These are phyloP conservation scores for Leptinotarsa tumamoca DNA, from an alignment of 2,888 invertebrate genomes.

Conservation along the genomic window DNA sequence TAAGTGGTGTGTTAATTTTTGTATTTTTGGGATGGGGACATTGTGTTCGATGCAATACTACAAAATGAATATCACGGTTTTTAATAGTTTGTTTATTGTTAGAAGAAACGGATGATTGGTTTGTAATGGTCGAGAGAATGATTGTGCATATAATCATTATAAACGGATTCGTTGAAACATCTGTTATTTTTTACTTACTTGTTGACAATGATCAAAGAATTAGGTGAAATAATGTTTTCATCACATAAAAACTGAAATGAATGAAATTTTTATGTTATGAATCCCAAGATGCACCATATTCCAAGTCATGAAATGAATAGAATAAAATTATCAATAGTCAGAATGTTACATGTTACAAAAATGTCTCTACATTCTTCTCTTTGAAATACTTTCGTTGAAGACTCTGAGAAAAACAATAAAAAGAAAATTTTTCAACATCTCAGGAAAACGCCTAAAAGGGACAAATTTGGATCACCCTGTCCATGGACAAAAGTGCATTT, in stretches of 20 bases:
- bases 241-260: not conserved
- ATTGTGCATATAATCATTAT: slow-evolving; percentile 17
- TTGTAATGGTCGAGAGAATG: not conserved
- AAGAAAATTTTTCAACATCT: too few species aligned
- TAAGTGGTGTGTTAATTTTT: slow-evolving; percentile 21
- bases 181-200: not conserved
- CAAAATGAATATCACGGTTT: slow-evolving; percentile 6
- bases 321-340: too few species aligned
- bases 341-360: too few species aligned
- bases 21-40: not conserved
- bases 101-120: not conserved
- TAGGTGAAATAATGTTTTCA: too few species aligned
- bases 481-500: too few species aligned
- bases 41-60: not conserved
- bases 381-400: too few species aligned
- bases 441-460: too few species aligned
- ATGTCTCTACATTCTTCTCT: too few species aligned
- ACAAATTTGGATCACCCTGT: too few species aligned
- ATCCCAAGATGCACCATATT: too few species aligned
- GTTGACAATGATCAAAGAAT: not conserved
- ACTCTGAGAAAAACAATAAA: too few species aligned
- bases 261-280: not conserved
- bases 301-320: too few species aligned
- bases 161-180: not conserved
- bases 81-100: not conserved